A percentile compares a stretch with the other conserved stretches of the same genome.
These are phyloP conservation scores for Ladona fulva DNA, from an alignment of 1,140 invertebrate species.

Conservation along the genomic window DNA sequence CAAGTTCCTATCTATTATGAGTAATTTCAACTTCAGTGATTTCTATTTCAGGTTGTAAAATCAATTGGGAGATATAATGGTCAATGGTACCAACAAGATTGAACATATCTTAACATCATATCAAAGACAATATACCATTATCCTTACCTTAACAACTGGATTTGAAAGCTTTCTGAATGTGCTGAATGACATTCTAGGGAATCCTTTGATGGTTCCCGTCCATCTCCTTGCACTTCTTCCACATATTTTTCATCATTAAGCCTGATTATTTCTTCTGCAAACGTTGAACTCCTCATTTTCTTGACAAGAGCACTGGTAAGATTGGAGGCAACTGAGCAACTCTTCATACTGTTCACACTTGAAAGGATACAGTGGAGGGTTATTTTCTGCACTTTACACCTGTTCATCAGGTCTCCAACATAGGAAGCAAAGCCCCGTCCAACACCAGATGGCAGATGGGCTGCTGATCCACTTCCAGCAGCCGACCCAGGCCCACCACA, in stretches of 20 bases:
- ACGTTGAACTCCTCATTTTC: slow-evolving; percentile 39
- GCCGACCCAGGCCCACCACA: neutral
- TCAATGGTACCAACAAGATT: too few species aligned
- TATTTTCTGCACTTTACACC: slow-evolving; percentile 85
- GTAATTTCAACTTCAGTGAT: too few species aligned
- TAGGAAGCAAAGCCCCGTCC: slow-evolving; percentile 72
- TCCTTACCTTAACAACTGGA: slow-evolving; percentile 58
- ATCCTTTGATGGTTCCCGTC: slow-evolving; percentile 32
- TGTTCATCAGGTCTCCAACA: slow-evolving; percentile 67
- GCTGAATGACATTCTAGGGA: slow-evolving; percentile 39
- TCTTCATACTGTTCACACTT: slow-evolving; percentile 56
- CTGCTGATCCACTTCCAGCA: neutral
- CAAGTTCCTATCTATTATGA: too few species aligned
- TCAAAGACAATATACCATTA: slow-evolving; percentile 15
- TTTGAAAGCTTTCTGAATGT: slow-evolving; percentile 68
- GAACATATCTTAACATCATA: too few species aligned
- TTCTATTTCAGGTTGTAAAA: too few species aligned
- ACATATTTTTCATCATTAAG: slow-evolving; percentile 60
- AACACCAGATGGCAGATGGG: slow-evolving; percentile 72
- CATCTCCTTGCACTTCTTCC: slow-evolving; percentile 41
- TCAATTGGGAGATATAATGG: too few species aligned
- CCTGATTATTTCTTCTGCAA: slow-evolving; percentile 73
- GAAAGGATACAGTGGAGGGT: slow-evolving; percentile 74
- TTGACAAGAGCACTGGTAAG: neutral
- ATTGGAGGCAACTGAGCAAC: slow-evolving; percentile 11